phyloP scores from a whole-genome alignment of 2,797 vertebrate species.

The Cynodonichthys magdalenae region DNA sequence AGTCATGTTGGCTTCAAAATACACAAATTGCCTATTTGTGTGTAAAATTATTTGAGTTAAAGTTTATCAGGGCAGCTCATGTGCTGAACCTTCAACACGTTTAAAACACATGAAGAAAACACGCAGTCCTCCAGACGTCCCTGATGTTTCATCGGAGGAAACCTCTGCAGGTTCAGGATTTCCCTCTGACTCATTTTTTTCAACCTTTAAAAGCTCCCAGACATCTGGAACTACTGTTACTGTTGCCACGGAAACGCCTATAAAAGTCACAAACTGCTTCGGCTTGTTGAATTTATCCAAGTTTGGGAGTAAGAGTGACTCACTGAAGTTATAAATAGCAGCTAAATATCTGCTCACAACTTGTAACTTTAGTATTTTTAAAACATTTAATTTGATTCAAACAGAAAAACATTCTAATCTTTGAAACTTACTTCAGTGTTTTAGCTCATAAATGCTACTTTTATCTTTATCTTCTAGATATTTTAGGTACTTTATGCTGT shows the following conservation, averaged over 20 bases:
- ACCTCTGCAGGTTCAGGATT: not conserved
- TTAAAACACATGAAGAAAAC: not conserved
- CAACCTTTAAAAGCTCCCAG: not conserved
- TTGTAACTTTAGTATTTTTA: no score
- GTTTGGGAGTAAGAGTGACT: not conserved
- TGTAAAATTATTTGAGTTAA: no score
- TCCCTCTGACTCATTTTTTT: conserved; percentile 9
- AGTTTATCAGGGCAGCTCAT: not conserved
- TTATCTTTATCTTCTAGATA: no score
- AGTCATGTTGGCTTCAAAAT: no score
- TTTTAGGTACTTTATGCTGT: no score
- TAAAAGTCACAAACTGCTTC: not conserved
- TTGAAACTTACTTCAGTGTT: no score
- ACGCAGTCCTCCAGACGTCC: not conserved
- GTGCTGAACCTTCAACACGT: not conserved
- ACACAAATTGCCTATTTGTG: no score
- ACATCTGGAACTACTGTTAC: conserved; percentile 3
- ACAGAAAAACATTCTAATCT: no score
- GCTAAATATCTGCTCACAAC: no score
- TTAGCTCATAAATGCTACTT: no score
- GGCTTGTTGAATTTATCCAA: not conserved
- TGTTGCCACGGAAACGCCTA: not conserved
- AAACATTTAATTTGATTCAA: no score
- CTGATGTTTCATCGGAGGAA: conserved; percentile 8
- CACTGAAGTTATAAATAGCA: no score